Evolutionary conservation across 2,888 invertebrate species (phyloP).

Genomic region (Uropetala carovei): DNA sequence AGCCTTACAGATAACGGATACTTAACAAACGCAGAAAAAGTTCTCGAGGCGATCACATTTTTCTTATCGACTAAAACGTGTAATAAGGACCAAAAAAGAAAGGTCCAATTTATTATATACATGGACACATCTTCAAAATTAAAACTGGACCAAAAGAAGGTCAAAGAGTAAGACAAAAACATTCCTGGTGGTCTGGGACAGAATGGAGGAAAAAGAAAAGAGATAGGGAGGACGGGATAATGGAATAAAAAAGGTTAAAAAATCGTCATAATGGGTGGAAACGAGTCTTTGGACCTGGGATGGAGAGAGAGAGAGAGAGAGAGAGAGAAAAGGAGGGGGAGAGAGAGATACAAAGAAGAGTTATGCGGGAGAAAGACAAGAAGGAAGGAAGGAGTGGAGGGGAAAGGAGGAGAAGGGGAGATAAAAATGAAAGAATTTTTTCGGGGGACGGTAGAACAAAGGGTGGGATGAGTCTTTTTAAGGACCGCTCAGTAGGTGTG

Average conservation of each 20-base stretch:
- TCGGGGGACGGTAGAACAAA: constrained; percentile 50
- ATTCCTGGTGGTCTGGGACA: background rate
- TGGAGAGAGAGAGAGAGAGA: background rate
- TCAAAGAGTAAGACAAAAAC: background rate
- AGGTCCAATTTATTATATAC: no score
- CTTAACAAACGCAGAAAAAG: no score
- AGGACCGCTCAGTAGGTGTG: constrained; percentile 5
- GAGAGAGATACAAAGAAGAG: background rate
- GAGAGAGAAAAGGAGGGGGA: background rate
- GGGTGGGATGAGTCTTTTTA: constrained; percentile 42
- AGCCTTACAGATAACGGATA: no score
- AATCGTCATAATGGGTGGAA: constrained; percentile 28
- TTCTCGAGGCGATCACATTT: no score
- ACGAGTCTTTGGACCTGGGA: background rate
- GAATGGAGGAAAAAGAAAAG: background rate
- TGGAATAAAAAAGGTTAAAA: background rate
- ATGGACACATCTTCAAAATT: no score
- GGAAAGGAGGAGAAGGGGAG: background rate
- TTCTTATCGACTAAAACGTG: no score
- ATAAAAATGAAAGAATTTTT: constrained; percentile 56
- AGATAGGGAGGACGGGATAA: background rate
- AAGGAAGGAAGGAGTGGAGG: background rate
- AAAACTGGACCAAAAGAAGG: background rate
- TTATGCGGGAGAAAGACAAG: background rate
- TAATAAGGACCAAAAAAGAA: no score